These are phyloP conservation scores for Bedellia somnulentella DNA, from an alignment of 2,888 invertebrate species.

Conservation along the genomic window DNA sequence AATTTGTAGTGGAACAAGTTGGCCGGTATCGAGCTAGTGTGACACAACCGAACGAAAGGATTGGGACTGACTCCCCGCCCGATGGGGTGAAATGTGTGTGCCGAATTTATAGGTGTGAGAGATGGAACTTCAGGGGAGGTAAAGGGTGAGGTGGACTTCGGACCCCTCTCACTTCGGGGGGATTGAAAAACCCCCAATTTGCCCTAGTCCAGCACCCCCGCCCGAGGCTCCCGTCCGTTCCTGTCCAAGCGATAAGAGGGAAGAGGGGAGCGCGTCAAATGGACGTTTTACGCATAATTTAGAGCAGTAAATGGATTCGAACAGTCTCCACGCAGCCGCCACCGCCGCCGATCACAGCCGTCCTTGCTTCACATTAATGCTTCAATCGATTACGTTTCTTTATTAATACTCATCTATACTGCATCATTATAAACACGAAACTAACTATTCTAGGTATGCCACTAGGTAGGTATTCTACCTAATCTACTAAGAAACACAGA, in stretches of 20 bases:
- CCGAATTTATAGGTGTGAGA: constrained; percentile 62
- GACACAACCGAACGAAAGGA: constrained; percentile 55
- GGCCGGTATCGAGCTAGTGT: constrained; percentile 47
- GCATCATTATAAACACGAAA: neutral
- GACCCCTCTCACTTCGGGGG: constrained; percentile 51
- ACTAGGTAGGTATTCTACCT: too few species aligned
- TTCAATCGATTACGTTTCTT: neutral
- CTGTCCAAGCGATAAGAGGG: constrained; percentile 62
- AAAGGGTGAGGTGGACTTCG: constrained; percentile 61
- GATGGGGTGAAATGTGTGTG: constrained; percentile 57
- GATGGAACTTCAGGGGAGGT: constrained; percentile 61
- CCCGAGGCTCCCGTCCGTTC: constrained; percentile 47
- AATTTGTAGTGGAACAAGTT: constrained; percentile 38
- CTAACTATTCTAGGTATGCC: neutral
- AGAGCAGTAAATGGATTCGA: constrained; percentile 63
- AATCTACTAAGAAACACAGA: too few species aligned
- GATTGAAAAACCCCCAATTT: constrained; percentile 45
- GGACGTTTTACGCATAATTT: constrained; percentile 65
- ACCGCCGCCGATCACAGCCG: constrained; percentile 30
- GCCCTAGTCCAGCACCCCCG: constrained; percentile 60
- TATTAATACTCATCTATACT: neutral
- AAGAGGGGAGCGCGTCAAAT: constrained; percentile 60
- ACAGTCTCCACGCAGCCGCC: constrained; percentile 49
- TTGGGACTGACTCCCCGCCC: constrained; percentile 46
- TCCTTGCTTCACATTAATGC: constrained; percentile 19